These are phyloP conservation scores for Montifringilla adamsi DNA, from an alignment of 2,113 vertebrate genomes.

Conservation along the genomic window DNA sequence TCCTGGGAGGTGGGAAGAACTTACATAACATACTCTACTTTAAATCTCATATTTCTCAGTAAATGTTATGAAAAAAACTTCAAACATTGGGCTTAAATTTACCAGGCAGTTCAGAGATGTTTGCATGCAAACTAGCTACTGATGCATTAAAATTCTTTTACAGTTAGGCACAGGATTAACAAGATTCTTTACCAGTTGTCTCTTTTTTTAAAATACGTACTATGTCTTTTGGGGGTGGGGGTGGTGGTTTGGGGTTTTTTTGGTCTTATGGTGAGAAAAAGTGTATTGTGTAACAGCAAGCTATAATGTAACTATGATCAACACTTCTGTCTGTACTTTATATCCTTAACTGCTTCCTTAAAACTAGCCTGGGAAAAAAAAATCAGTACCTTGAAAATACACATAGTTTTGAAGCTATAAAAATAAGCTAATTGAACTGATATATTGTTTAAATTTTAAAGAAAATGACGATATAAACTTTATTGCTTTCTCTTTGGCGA, in stretches of 20 bases:
- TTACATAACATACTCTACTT: not conserved
- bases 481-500: not conserved
- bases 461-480: not conserved
- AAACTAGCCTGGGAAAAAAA: not conserved
- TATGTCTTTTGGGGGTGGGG: accelerated
- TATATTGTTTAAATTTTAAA: not conserved
- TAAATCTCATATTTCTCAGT: not conserved
- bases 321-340: not conserved
- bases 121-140: not conserved
- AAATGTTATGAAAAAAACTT: not conserved
- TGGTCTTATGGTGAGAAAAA: not conserved
- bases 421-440: not conserved
- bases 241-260: accelerated
- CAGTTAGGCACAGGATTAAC: not conserved
- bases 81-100: not conserved
- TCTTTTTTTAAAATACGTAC: not conserved
- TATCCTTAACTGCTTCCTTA: not conserved
- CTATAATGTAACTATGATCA: not conserved
- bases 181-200: not conserved
- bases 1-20: not conserved
- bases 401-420: not conserved
- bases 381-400: not conserved
- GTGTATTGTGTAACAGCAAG: not conserved
- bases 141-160: not conserved
- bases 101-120: not conserved